Evolutionary conservation across 2,797 vertebrate genomes (phyloP), one percentile per base, ranked within the genome.

Genomic region (Xyrichtys novacula): DNA sequence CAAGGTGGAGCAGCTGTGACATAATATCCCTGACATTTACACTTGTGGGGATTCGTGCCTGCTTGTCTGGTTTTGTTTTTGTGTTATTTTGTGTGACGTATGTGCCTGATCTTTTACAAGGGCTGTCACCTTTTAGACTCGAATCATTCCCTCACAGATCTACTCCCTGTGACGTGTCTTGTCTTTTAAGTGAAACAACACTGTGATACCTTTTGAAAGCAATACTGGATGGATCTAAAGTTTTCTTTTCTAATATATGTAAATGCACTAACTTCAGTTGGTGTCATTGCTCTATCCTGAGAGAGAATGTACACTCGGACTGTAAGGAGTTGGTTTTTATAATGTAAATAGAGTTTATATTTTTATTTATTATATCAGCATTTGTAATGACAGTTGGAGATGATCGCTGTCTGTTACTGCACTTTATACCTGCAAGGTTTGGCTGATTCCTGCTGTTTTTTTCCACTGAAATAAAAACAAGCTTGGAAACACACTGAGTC

Each of bases 361-460:
- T 65, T 76, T 56, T 65, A 73, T 76, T 83, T 86, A 85, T 88
- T 74, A 29, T 49, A 58, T 79, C 36, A 65, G 29, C 11, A 59
- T 71, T 46, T 44, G 17, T 71, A 56, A 29, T 28, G 65, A 77
- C 62, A 46, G 74, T 60, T 69, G 40, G 6, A 3, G 20, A 14
- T 67, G 55, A 47, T 64, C 52, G 26, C 60, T 71, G 47, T 78
- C 42, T 66, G 25, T 85, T 69, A 67, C 39, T 82, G 88, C 90
- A 91, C 89, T 92, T 91, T 91, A 89, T 71, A 74, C 69, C 57
- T 54, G 38, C 17, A 47, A 48, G n/a, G 59, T 79, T 70, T 71
- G 48, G 17, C 16, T 65, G 32, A 59, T 73, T 80, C 65, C 72
- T 82, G 25, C 73, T 61, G 64, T 72, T 78, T 76, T n/a, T 70